These are phyloP conservation scores for Lophius piscatorius DNA, from an alignment of 2,113 vertebrate genomes.

Conservation along the genomic window DNA sequence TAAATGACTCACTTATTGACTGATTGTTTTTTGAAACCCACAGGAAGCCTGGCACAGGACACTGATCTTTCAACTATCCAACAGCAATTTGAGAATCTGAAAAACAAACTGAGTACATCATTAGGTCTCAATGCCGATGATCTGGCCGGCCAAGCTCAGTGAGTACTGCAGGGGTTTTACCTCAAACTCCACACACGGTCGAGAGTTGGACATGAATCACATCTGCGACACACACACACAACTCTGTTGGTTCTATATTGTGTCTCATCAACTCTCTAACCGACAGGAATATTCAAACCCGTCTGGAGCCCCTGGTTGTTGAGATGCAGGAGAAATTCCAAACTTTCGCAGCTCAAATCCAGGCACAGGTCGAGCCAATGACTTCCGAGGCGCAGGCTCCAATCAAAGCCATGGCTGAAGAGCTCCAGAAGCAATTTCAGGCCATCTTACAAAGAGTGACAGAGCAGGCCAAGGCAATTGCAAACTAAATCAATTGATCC, in stretches of 20 bases:
- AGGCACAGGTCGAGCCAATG: constrained; percentile 64
- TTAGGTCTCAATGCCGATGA: constrained; percentile 44
- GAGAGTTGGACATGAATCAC: too few relatives aligned
- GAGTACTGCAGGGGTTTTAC: constrained; percentile 30
- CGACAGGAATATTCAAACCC: constrained; percentile 56
- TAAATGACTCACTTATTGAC: background rate
- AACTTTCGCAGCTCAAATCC: background rate
- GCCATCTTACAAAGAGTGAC: constrained; percentile 26
- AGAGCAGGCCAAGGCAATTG: constrained; percentile 31
- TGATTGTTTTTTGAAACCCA: background rate
- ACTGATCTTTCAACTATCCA: constrained; percentile 6
- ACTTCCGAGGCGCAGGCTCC: constrained; percentile 45
- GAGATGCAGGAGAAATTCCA: constrained; percentile 61
- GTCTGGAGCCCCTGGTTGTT: constrained; percentile 59
- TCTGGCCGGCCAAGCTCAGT: constrained; percentile 61
- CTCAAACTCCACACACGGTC: background rate
- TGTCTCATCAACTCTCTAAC: background rate
- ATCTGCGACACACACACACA: too few relatives aligned
- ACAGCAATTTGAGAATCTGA: constrained; percentile 58
- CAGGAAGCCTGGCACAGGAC: constrained; percentile 63
- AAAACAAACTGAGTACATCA: constrained; percentile 40
- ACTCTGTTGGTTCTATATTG: background rate
- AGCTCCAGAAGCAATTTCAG: constrained; percentile 59
- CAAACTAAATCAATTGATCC: constrained; percentile 46
- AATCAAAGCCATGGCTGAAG: constrained; percentile 43